Conservation (phyloP, 2,797 vertebrate genomes). For the Oceanodroma leucorhoa region DNA sequence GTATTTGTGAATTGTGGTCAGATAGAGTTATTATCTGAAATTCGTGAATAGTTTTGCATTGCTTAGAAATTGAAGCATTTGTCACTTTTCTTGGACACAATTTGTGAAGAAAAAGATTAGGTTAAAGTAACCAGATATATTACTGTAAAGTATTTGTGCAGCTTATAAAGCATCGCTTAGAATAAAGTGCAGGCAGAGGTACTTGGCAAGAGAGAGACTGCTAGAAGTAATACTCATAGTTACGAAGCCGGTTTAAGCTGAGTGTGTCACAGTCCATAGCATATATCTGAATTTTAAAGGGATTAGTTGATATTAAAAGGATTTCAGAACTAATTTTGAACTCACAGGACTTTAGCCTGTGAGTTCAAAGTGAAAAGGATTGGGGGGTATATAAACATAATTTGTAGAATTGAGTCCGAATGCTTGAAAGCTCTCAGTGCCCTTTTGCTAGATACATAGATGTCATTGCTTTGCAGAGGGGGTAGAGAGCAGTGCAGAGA, state of each 20-base stretch:
- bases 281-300: slow-evolving; percentile 1
- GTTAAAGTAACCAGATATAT: background rate
- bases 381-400: background rate
- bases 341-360: background rate
- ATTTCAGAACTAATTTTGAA: background rate
- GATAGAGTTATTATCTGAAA: background rate
- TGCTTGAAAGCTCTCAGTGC: background rate
- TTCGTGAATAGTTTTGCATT: background rate
- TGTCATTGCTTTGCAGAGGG: background rate
- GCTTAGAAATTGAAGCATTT: background rate
- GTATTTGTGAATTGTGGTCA: background rate
- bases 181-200: background rate
- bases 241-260: background rate
- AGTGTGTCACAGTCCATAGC: background rate
- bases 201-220: background rate
- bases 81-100: background rate
- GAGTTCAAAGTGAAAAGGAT: background rate
- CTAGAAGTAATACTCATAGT: background rate
- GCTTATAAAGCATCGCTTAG: background rate
- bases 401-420: background rate
- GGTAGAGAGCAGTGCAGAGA: background rate
- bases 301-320: slow-evolving; percentile 20
- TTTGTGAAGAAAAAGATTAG: background rate
- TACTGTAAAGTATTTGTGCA: background rate
- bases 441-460: background rate